Evolutionary conservation across 1,140 invertebrate species (phyloP), one percentile per base, ranked within the genome.

Genomic region (Bactericera cockerelli): DNA sequence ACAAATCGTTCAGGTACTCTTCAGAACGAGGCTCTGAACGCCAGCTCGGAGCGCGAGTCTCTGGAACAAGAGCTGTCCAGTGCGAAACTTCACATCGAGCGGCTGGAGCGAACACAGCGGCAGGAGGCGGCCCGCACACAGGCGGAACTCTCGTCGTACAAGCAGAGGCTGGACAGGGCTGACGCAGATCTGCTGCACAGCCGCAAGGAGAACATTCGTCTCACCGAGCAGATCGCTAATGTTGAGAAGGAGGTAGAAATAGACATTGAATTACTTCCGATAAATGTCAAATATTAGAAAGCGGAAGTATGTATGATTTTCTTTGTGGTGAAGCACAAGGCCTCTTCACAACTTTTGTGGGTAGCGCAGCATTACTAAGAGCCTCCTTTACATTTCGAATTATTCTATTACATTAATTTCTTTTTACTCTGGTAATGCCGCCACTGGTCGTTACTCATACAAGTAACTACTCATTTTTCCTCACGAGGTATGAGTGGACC

Each of bases 231-330:
- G 64, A 81, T 89, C 36, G 77, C 83, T 10, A 80, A 78, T 55
- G 68, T 87, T 57, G 85, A 89, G 66, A 86, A 87, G 71, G 85
- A 88, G 77, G 85, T 86, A n/a, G n/a, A n/a, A n/a, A n/a, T n/a
- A n/a, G n/a, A n/a, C n/a, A n/a, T n/a, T n/a, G n/a, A n/a, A n/a
- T n/a, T n/a, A n/a, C n/a, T n/a, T n/a, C n/a, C n/a, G n/a, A n/a
- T n/a, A n/a, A n/a, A n/a, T n/a, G n/a, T n/a, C n/a, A n/a, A n/a
- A n/a, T n/a, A n/a, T n/a, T n/a, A n/a, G n/a, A n/a, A n/a, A n/a
- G n/a, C n/a, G n/a, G n/a, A n/a, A n/a, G n/a, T n/a, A n/a, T n/a
- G n/a, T n/a, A n/a, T n/a, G n/a, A n/a, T n/a, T n/a, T n/a, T n/a
- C n/a, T n/a, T n/a, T n/a, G n/a, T n/a, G n/a, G n/a, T n/a, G n/a